Base-by-base conservation (phyloP, 2,888 invertebrate species). In the Pardosa pseudoannulata region DNA sequence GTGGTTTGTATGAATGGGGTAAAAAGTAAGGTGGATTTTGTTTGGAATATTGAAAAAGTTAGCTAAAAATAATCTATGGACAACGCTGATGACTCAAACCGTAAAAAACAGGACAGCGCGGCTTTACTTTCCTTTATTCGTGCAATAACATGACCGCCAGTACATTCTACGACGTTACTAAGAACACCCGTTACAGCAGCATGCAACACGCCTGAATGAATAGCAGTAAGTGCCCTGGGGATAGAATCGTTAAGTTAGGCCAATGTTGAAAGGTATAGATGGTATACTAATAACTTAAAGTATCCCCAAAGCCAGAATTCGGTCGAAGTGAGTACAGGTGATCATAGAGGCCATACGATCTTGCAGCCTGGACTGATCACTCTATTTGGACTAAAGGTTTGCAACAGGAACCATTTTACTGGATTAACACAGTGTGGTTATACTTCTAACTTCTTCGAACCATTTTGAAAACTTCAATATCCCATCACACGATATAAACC, bases 261-360 rank as follows among this genome's bases (percentile, higher is more conserved):
- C 56, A 56, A 56, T 56, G 56, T 56, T 19, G 56, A 56, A 56
- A 23, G 56, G 11, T 3, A 56, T 19, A 23, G 23, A 56, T 23
- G 23, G 23, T 56, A 56, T 5, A 56, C 11, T 23, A 56, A 11
- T 23, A 23, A 56, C 16, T 56, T 56, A 1, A 56, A 56, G 23
- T 56, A 56, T 5, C 56, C 16, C 56, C 19, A 56, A 19, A 56
- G 56, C 23, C 56, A 56, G 56, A 56, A 56, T 23, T 56, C 56
- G 5, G 5, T 11, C 56, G 16, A 23, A 56, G 7, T 56, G 23
- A 23, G 11, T 19, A 23, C 23, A 23, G 56, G 23, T 46, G 56
- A 56, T 23, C 11, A 23, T 56, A 23, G 56, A 23, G 56, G 19
- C 56, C 23, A 56, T 23, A 16, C 56, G 56, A 56, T 56, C 56